phyloP scores from a whole-genome alignment of 2,113 vertebrate genomes.

The Phylloscopus trochilus region DNA sequence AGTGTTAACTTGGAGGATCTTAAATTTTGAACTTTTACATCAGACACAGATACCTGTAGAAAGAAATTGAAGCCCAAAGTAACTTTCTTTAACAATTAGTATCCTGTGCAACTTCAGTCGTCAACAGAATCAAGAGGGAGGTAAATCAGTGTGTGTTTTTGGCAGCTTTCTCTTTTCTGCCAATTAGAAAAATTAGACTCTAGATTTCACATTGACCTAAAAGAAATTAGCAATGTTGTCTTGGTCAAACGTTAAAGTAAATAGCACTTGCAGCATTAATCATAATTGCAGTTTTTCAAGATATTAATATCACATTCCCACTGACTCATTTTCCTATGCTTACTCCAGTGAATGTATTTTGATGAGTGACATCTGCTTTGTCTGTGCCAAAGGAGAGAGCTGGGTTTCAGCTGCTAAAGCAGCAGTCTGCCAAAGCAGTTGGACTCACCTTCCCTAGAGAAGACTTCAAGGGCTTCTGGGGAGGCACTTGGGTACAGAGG shows the following conservation, averaged over 20 bases:
- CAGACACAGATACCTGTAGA: neutral
- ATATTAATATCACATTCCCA: neutral
- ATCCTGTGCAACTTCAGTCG: neutral
- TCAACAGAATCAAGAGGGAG: neutral
- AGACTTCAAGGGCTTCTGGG: neutral
- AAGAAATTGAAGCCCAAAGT: neutral
- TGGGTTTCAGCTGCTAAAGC: neutral
- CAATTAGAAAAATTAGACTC: slow-evolving; percentile 33
- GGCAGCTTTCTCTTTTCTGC: slow-evolving; percentile 18
- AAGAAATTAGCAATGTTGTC: slow-evolving; percentile 27
- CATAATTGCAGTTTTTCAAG: neutral
- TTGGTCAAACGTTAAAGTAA: slow-evolving; percentile 46
- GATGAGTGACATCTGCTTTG: neutral
- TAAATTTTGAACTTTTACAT: neutral
- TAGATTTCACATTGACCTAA: slow-evolving; percentile 22
- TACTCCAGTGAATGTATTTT: neutral
- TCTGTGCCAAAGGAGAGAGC: neutral
- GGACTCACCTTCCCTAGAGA: neutral
- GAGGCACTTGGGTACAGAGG: neutral
- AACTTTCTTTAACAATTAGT: slow-evolving; percentile 17
- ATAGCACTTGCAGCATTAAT: neutral
- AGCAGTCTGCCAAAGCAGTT: neutral
- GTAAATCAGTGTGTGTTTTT: slow-evolving; percentile 2
- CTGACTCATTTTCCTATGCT: neutral
- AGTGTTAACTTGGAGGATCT: neutral